Evolutionary conservation across 2,113 vertebrate species (phyloP).

Genomic region (Cairina moschata): DNA sequence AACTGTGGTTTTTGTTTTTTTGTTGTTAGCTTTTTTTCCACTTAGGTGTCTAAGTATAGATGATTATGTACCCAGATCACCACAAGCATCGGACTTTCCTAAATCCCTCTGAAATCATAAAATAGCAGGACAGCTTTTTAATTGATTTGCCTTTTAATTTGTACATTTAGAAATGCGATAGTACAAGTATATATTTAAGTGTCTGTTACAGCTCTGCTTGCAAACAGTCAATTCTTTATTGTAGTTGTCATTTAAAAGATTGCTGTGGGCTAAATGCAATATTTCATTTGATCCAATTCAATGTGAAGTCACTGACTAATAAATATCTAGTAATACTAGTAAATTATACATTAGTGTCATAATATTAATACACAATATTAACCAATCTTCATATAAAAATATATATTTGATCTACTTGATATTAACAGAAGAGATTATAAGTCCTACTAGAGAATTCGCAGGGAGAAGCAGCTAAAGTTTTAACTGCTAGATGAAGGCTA

Average conservation of each 20-base stretch:
- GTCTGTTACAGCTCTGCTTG: not conserved
- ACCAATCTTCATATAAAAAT: not conserved
- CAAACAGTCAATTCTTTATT: not conserved
- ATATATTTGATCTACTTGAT: not conserved
- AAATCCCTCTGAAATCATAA: not conserved
- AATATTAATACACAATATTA: not conserved
- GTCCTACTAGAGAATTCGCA: not conserved
- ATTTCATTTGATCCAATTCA: not conserved
- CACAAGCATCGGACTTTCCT: not conserved
- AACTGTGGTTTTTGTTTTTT: not conserved
- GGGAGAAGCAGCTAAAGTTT: not conserved
- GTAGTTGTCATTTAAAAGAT: not conserved
- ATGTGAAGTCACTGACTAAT: not conserved
- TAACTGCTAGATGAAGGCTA: not conserved
- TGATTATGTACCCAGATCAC: not conserved
- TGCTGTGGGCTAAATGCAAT: not conserved
- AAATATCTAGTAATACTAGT: not conserved
- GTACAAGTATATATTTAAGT: not conserved
- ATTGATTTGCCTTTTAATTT: not conserved
- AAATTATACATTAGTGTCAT: not conserved
- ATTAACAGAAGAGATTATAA: not conserved
- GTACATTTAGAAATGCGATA: not conserved
- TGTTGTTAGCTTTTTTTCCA: not conserved
- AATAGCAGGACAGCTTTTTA: not conserved
- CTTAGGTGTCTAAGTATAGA: not conserved